phyloP scores from a whole-genome alignment of 2,113 vertebrate species.

The Malurus alboscapulatus region DNA sequence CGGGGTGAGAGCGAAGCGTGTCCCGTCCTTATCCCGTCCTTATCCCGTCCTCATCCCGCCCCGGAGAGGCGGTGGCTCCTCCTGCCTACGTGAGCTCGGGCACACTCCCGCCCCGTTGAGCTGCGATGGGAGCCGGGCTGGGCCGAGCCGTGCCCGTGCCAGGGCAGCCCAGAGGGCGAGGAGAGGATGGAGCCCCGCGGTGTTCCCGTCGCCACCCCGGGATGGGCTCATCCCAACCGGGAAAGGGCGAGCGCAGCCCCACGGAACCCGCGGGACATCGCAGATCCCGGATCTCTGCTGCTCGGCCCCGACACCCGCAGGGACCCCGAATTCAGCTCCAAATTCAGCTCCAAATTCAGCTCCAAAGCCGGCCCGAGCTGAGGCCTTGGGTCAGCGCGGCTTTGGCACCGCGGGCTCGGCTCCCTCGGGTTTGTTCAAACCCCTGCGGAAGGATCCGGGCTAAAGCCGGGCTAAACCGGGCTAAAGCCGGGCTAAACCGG shows the following conservation, averaged over 20 bases:
- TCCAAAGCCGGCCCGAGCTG: not conserved
- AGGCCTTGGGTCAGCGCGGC: fast-evolving
- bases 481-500: fast-evolving
- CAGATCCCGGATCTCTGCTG: fast-evolving
- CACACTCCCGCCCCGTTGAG: not conserved
- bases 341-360: not conserved
- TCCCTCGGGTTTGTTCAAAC: not conserved
- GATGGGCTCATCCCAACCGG: not conserved
- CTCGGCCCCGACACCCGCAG: fast-evolving
- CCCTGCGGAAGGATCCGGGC: not conserved
- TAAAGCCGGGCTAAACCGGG: fast-evolving
- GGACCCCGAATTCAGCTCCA: fast-evolving
- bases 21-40: not conserved
- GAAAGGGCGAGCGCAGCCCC: not conserved
- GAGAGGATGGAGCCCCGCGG: fast-evolving
- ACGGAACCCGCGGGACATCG: not conserved
- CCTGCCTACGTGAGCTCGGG: constrained; percentile 19
- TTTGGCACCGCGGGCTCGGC: not conserved
- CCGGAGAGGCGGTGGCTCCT: not conserved
- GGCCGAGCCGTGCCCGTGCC: not conserved
- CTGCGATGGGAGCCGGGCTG: not conserved
- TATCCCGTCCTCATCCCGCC: not conserved
- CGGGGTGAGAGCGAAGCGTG: fast-evolving
- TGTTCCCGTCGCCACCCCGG: not conserved
- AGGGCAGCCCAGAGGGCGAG: not conserved